A percentile compares a stretch with the other conserved stretches of the same genome.
Evolutionary conservation across 2,113 vertebrate genomes (phyloP).

Genomic region (Sphaerodactylus townsendi): DNA sequence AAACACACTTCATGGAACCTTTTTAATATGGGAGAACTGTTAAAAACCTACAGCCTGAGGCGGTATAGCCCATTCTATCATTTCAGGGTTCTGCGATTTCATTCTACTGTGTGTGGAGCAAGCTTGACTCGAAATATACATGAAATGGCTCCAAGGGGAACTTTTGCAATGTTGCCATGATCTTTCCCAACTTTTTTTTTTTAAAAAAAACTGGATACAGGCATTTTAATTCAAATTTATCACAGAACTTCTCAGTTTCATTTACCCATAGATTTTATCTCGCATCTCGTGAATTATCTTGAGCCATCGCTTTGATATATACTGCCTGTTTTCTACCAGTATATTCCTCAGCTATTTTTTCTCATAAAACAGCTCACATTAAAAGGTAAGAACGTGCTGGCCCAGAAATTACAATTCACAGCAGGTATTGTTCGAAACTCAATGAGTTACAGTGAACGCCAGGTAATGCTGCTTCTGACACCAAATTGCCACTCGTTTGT

Average conservation of each 20-base stretch:
- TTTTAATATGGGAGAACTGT: no score
- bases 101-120: neutral
- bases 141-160: neutral
- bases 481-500: neutral
- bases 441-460: neutral
- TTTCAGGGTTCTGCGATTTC: no score
- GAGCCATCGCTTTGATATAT: neutral
- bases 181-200: neutral
- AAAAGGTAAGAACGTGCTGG: neutral
- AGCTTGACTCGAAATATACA: neutral
- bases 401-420: neutral
- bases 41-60: no score
- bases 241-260: neutral
- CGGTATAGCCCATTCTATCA: no score
- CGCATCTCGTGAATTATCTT: conserved; percentile 1
- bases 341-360: neutral
- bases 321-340: neutral
- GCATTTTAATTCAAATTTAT: no score
- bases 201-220: neutral
- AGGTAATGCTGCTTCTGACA: neutral
- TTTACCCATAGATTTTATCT: neutral
- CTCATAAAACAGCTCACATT: neutral
- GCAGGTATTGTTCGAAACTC: neutral
- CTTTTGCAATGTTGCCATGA: neutral
- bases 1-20: no score